These are phyloP conservation scores for Cataglyphis altisquamis DNA, from an alignment of 2,888 invertebrate genomes.

Conservation along the genomic window DNA sequence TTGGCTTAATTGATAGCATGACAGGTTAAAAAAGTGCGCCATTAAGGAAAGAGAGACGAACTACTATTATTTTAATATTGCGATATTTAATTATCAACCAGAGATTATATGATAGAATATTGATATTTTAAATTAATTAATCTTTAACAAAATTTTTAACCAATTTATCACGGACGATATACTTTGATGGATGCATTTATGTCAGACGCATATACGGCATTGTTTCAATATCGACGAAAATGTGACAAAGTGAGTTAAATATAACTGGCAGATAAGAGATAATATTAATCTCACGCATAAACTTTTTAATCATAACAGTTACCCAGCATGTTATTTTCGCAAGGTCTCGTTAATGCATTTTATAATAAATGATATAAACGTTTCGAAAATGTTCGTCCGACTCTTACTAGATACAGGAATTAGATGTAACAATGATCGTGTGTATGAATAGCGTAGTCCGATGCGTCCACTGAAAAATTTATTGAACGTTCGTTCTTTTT, in stretches of 20 bases:
- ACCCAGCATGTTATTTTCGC: not conserved
- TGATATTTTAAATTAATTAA: not conserved
- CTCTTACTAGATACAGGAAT: not conserved
- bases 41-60: not conserved
- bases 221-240: not conserved
- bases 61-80: not conserved
- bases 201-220: no score
- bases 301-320: not conserved
- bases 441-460: slow-evolving; percentile 6
- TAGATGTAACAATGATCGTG: slow-evolving; percentile 10
- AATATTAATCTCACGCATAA: not conserved
- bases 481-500: slow-evolving; percentile 5
- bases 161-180: not conserved
- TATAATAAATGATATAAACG: not conserved
- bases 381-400: not conserved
- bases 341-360: slow-evolving; percentile 7
- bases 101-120: not conserved
- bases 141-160: not conserved
- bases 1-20: slow-evolving; percentile 33
- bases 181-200: not conserved
- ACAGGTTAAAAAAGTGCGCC: not conserved
- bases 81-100: not conserved
- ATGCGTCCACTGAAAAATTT: slow-evolving; percentile 23
- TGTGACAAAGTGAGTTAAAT: not conserved
- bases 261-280: not conserved